Base-by-base conservation (phyloP, 2,888 invertebrate genomes). In the Drosophila niveifrons region DNA sequence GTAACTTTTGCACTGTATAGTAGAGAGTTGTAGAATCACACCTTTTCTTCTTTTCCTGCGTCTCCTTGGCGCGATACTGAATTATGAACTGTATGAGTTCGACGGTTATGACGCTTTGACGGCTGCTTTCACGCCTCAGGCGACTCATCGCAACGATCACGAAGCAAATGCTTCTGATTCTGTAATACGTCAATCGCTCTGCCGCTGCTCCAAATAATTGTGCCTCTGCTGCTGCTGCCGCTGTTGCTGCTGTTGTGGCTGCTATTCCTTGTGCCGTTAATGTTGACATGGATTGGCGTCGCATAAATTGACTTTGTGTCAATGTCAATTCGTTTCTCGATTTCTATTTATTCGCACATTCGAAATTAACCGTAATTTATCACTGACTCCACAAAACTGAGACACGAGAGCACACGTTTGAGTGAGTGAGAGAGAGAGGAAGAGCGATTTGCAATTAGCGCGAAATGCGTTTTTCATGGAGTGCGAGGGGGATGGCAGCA, bases 1-100 rank as follows among this genome's bases (percentile, higher is more conserved):
- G 17, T 41, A 11, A 31, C 31, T 57, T 44, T 46, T 36, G 46
- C 50, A 59, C 41, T 59, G 41, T 4, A 23, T 23, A 23, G 41
- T 43, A 29, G 43, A 28, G 3, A 29, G 44, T 31, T 28, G 29
- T 55, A 10, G 39, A 28, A 15, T 31, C 87, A 80, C 90, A 91
- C 91, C 91, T 91, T 90, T 91, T 91, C 82, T 90, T 91, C 80
- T 89, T 89, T 62, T 91, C 90, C 84, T 90, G 88, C 67, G 88
- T 88, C 86, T 92, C 90, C 90, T 89, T 77, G 71, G 91, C 91
- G 68, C 92, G 91, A 80, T 90, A 92, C 88, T 92, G 91, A 84
- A 92, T 92, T 85, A 92, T 92, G 75, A 92, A 92, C 88, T 92
- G 92, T 79, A 92, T 91, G 53, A 92, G 86, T 66, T 92, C 92